Evolutionary conservation across 1,140 invertebrate genomes (phyloP).

Genomic region (Geopemphigus sp.): DNA sequence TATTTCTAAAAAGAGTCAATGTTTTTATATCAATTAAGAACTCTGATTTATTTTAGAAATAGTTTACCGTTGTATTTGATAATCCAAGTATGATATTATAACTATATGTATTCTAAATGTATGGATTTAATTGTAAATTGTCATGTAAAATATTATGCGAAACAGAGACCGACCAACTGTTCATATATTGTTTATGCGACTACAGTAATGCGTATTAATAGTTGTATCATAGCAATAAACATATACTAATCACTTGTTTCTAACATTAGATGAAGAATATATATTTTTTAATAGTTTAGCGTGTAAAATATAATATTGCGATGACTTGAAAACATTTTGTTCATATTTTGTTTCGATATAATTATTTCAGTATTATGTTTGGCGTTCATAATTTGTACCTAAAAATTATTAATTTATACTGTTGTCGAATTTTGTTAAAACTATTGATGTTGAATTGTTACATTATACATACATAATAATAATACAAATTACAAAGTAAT

Average conservation of each 20-base stretch:
- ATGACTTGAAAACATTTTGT: not conserved
- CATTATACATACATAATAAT: slow-evolving; percentile 30
- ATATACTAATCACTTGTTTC: slow-evolving; percentile 15
- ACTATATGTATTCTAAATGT: not conserved
- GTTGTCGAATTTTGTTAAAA: slow-evolving; percentile 41
- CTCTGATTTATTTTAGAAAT: no score
- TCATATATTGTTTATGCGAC: not conserved
- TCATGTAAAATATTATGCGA: not conserved
- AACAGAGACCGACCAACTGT: not conserved
- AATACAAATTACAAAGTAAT: not conserved
- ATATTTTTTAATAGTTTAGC: slow-evolving; percentile 16
- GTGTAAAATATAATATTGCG: slow-evolving; percentile 1
- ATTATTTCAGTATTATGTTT: slow-evolving; percentile 22
- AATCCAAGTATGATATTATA: not conserved
- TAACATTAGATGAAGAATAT: not conserved
- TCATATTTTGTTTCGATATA: not conserved
- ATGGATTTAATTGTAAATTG: not conserved
- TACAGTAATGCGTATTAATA: not conserved
- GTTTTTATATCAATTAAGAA: no score
- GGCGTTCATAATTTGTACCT: slow-evolving; percentile 19
- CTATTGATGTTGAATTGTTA: slow-evolving; percentile 44
- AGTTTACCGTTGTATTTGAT: no score
- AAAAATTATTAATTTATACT: slow-evolving; percentile 39
- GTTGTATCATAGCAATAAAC: not conserved
- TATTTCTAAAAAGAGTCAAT: not conserved